A percentile compares a stretch with the other conserved stretches of the same genome.
Evolutionary conservation across 2,113 vertebrate species (phyloP).

Genomic region (Grammomys dolichurus): DNA sequence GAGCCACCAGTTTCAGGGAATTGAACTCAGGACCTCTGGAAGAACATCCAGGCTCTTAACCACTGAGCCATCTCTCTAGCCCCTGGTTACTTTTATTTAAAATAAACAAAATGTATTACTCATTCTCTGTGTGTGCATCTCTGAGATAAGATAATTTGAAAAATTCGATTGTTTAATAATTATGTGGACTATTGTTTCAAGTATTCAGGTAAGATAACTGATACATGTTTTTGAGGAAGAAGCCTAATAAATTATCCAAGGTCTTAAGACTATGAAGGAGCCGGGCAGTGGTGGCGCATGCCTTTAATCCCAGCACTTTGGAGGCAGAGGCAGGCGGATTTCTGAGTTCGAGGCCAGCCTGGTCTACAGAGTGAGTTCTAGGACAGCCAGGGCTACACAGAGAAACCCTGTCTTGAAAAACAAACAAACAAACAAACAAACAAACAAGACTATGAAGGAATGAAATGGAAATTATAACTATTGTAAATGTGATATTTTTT

Average conservation of each 20-base stretch:
- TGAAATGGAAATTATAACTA: conserved; percentile 17
- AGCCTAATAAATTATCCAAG: not conserved
- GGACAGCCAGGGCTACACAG: too few relatives aligned
- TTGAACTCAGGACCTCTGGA: too few relatives aligned
- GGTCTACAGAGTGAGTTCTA: too few relatives aligned
- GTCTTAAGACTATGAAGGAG: not conserved
- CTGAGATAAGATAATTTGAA: conserved; percentile 18
- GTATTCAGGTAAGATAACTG: not conserved
- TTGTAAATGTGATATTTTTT: not conserved
- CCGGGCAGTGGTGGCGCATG: too few relatives aligned
- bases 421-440: too few relatives aligned
- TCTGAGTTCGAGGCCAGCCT: too few relatives aligned
- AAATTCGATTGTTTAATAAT: conserved; percentile 14
- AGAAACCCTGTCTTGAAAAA: too few relatives aligned
- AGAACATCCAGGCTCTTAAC: too few relatives aligned
- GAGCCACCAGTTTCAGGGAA: too few relatives aligned
- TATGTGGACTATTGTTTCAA: not conserved
- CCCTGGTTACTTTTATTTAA: not conserved
- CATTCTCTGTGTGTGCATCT: not conserved
- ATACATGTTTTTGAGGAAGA: not conserved
- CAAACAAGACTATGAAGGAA: not conserved
- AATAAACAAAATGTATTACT: not conserved
- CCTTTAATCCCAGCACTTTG: too few relatives aligned
- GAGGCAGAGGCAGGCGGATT: too few relatives aligned
- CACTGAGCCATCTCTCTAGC: too few relatives aligned